These are phyloP conservation scores for Drosophila kikkawai DNA, from an alignment of 1,140 invertebrate genomes.

Conservation along the genomic window DNA sequence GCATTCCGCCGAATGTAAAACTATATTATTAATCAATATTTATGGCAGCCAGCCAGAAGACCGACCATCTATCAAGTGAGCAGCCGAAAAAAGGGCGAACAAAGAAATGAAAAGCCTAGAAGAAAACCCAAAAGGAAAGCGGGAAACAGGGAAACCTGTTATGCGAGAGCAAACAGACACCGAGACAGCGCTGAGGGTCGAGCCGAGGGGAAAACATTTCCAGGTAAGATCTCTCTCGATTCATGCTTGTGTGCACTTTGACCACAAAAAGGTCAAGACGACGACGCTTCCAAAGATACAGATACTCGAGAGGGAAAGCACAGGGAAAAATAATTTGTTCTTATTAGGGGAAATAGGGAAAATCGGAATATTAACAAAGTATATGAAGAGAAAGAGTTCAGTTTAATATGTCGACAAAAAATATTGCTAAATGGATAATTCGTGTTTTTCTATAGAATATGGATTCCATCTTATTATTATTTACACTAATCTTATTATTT, in stretches of 20 bases:
- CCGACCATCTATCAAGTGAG: constrained; percentile 69
- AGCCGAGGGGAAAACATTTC: constrained; percentile 33
- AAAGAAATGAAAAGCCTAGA: constrained; percentile 14
- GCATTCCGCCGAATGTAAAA: constrained; percentile 65
- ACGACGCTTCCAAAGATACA: constrained; percentile 63
- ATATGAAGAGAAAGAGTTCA: too few relatives aligned
- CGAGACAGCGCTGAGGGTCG: constrained; percentile 27
- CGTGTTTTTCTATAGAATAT: too few relatives aligned
- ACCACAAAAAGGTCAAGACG: constrained; percentile 81
- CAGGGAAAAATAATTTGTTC: not conserved
- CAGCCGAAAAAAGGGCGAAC: constrained; percentile 15
- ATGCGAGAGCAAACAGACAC: constrained; percentile 35
- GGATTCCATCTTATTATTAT: too few relatives aligned
- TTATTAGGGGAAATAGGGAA: not conserved
- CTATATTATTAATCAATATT: constrained; percentile 82
- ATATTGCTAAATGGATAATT: too few relatives aligned
- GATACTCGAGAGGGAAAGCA: constrained; percentile 19
- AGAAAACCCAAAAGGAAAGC: constrained; percentile 45
- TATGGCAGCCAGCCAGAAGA: constrained; percentile 58
- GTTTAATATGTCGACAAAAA: too few relatives aligned
- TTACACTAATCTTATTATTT: too few relatives aligned
- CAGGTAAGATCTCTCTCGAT: constrained; percentile 57
- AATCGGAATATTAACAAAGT: too few relatives aligned
- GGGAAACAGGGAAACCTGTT: constrained; percentile 72
- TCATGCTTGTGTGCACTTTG: constrained; percentile 82